Evolutionary conservation across 2,888 invertebrate species (phyloP).

Genomic region (Drosophila mimica): DNA sequence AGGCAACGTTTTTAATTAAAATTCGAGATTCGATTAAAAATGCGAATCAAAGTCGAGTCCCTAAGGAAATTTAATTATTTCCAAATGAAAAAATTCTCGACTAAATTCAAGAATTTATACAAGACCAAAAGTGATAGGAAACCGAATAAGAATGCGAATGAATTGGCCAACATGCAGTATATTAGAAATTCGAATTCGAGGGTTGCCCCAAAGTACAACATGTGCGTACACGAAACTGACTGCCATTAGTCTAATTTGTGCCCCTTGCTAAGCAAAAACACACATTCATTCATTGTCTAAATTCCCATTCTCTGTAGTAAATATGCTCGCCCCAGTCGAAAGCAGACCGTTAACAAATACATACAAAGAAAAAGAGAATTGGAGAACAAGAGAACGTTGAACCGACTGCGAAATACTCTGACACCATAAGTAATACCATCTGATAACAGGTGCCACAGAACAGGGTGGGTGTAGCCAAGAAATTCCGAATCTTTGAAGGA

Average conservation of each 20-base stretch:
- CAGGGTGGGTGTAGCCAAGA: background rate
- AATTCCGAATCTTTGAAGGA: background rate
- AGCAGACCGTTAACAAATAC: background rate
- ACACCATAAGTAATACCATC: background rate
- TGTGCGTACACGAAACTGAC: conserved; percentile 13
- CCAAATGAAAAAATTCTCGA: background rate
- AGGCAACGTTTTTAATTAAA: background rate
- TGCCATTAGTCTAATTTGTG: conserved; percentile 54
- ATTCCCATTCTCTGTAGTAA: conserved; percentile 52
- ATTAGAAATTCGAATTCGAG: background rate
- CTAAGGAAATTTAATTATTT: conserved; percentile 1
- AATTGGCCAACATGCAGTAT: background rate
- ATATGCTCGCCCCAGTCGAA: conserved; percentile 36
- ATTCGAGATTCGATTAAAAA: background rate
- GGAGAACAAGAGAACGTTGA: background rate
- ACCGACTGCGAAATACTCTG: background rate
- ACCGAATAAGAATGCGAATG: background rate
- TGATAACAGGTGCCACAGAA: background rate
- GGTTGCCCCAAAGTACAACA: conserved; percentile 1
- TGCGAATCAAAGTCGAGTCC: background rate
- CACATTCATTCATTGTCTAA: conserved; percentile 26
- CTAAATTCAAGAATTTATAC: background rate
- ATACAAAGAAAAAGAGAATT: background rate
- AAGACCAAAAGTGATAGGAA: background rate
- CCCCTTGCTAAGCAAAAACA: conserved; percentile 56